Evolutionary conservation across 2,113 vertebrate species (phyloP), one percentile per base, ranked within the genome.

Genomic region (Xenopus laevis): DNA sequence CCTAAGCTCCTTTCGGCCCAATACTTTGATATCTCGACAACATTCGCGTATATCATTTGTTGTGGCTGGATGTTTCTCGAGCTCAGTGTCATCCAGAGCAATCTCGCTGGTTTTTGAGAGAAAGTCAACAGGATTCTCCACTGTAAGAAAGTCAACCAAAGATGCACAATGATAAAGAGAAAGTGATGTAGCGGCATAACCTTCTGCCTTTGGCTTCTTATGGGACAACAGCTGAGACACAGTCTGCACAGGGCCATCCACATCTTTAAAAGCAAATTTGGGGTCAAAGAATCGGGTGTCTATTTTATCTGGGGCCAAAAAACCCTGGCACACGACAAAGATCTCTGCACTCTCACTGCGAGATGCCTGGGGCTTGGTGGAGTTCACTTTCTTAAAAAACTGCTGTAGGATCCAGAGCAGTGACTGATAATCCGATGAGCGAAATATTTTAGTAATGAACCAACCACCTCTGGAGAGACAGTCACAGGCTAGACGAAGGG

Each of bases 341-440:
- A 99, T 99, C 87, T 99, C 97, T 0, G 97, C 97, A 0, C 96
- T 98, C 79, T 99, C 96, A 0, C 96, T 96, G 65, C 97, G 93
- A 0, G 97, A 99, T 0, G 97, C 97, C 75, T 99, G 97, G 0
- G 97, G 97, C 27, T 99, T 99, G 65, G 97, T 99, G 80, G 96
- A 93, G 79, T 96, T 95, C 10, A 99, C 96, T 65, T 93, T 98
- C 74, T 79, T 91, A 83, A 99, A 99, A 72, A 99, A 91, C 85
- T 99, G 96, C 85, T 98, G 95, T 83, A 99, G 98, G 84, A 98
- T 97, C 97, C 97, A 99, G 0, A 99, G 86, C 1, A 99, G 90
- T 0, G 97, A 93, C 79, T 98, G 96, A 79, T 99, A 99, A 80
- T 99, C 97, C 65, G 94, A 93, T 27, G 97, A 99, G 46, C 97